A percentile compares a stretch with the other conserved stretches of the same genome.
Evolutionary conservation across 2,888 invertebrate genomes (phyloP).

Genomic region (Leptinotarsa juncta): DNA sequence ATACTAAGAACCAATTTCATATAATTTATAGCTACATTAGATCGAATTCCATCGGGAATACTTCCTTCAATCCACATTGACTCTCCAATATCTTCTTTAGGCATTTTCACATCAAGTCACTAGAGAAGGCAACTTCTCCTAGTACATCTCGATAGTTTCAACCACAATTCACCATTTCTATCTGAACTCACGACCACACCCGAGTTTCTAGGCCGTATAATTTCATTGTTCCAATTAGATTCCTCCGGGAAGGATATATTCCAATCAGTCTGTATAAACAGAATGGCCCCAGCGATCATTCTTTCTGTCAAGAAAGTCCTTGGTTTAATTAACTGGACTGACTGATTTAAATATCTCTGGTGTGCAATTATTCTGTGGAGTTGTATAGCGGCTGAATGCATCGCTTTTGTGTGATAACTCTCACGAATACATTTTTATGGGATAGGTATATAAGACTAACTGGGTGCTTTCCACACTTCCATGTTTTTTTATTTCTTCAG

Average conservation of each 20-base stretch:
- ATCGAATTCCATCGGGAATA: too few species aligned
- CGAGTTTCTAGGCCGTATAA: slow-evolving; percentile 4
- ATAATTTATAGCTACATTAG: too few species aligned
- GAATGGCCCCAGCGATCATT: slow-evolving; percentile 7
- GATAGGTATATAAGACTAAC: too few species aligned
- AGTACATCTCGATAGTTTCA: slow-evolving; percentile 4
- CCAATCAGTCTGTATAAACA: slow-evolving; percentile 22
- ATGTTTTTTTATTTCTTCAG: too few species aligned
- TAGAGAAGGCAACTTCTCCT: not conserved
- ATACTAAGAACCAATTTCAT: too few species aligned
- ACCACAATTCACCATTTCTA: not conserved
- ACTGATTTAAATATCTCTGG: slow-evolving; percentile 20
- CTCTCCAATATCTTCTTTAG: too few species aligned
- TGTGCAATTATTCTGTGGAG: slow-evolving; percentile 3
- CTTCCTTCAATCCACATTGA: too few species aligned
- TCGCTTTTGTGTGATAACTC: not conserved
- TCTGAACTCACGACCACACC: not conserved
- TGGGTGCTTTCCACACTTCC: too few species aligned
- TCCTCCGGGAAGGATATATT: slow-evolving; percentile 17
- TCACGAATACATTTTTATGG: too few species aligned
- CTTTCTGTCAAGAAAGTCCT: slow-evolving; percentile 18
- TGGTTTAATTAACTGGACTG: slow-evolving; percentile 20
- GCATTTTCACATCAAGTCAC: too few species aligned
- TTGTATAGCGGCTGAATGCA: not conserved
- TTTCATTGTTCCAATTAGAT: slow-evolving; percentile 16